These are phyloP conservation scores for Semibalanus balanoides DNA, from an alignment of 1,140 invertebrate genomes.

Conservation along the genomic window DNA sequence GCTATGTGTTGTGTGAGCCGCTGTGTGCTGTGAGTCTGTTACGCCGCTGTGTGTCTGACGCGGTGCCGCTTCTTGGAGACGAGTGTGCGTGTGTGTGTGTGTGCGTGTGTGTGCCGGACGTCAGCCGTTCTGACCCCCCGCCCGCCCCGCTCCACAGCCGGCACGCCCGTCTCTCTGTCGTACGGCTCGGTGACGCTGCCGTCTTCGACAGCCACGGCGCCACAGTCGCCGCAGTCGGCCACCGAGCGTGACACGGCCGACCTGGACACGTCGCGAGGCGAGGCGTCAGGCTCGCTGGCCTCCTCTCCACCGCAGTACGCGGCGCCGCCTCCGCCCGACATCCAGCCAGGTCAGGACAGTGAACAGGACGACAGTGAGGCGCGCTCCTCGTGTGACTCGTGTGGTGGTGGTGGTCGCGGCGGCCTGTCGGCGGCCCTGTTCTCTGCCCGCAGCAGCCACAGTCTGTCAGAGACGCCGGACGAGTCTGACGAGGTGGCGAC, in stretches of 20 bases:
- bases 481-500: not conserved
- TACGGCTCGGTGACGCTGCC: conserved; percentile 45
- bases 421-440: not conserved
- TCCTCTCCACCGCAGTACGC: not conserved
- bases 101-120: no score
- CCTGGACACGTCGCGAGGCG: conserved; percentile 62
- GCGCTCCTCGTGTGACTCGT: not conserved
- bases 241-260: conserved; percentile 22
- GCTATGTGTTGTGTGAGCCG: no score
- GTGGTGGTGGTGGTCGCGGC: no score
- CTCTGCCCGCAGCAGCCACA: not conserved
- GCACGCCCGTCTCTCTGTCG: conserved; percentile 37
- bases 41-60: no score
- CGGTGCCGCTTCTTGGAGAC: no score
- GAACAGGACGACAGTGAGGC: not conserved
- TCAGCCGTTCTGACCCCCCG: not conserved
- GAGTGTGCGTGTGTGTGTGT: no score
- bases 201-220: conserved; percentile 25
- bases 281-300: not conserved
- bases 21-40: no score
- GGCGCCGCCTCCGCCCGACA: no score
- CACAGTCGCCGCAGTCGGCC: conserved; percentile 21
- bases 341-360: not conserved
- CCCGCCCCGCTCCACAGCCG: conserved; percentile 20
- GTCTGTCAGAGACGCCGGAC: not conserved